phyloP scores from a whole-genome alignment of 2,888 invertebrate genomes.

The Drosophila acutilabella region DNA sequence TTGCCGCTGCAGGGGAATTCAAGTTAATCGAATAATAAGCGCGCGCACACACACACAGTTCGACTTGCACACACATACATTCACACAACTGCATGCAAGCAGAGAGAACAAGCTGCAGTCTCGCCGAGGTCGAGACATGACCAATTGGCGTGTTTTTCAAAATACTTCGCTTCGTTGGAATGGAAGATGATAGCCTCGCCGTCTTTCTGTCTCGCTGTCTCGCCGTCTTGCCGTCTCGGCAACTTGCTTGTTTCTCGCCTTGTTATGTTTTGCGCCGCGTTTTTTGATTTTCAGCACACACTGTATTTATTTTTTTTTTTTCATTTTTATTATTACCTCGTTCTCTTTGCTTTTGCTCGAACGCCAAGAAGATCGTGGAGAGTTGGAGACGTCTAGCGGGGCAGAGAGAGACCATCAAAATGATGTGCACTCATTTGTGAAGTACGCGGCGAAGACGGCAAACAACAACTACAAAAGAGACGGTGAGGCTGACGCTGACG shows the following conservation, averaged over 20 bases:
- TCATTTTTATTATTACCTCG: slow-evolving; percentile 60
- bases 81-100: not conserved
- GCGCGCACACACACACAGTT: slow-evolving; percentile 39
- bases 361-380: not conserved
- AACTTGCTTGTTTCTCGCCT: slow-evolving; percentile 32
- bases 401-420: slow-evolving; percentile 55
- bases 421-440: slow-evolving; percentile 77
- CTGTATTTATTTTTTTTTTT: slow-evolving; percentile 43
- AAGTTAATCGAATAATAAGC: slow-evolving; percentile 78
- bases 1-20: slow-evolving; percentile 80
- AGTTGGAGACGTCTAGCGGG: not conserved
- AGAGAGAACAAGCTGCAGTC: slow-evolving; percentile 30
- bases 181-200: slow-evolving; percentile 71
- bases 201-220: slow-evolving; percentile 18
- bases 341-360: slow-evolving; percentile 16
- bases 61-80: slow-evolving; percentile 10
- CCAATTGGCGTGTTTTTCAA: slow-evolving; percentile 78
- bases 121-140: slow-evolving; percentile 72
- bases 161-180: slow-evolving; percentile 67
- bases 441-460: slow-evolving; percentile 55
- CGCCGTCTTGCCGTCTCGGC: slow-evolving; percentile 4
- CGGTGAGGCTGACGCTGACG: not conserved
- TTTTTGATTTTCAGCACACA: slow-evolving; percentile 39
- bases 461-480: slow-evolving; percentile 4
- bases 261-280: slow-evolving; percentile 57